Base-by-base conservation (phyloP, 2,888 invertebrate species). In the Pheosia gnoma region DNA sequence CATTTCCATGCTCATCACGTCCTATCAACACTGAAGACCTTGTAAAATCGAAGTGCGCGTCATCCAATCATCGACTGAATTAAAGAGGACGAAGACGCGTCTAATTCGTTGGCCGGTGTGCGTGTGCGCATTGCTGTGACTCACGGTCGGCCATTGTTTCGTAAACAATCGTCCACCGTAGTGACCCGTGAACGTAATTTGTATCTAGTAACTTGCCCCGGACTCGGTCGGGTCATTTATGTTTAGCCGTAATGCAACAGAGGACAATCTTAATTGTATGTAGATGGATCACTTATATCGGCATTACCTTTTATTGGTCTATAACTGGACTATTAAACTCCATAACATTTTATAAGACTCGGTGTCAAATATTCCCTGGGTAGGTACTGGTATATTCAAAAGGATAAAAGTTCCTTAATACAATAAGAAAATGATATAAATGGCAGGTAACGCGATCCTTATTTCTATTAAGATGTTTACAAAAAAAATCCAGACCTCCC, bases 61-160 rank as follows among this genome's bases (percentile, higher is more conserved):
- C 25, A 25, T 25, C 25, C 13, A 51, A 51, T 25, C 25, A 25
- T 25, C 51, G 51, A 6, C 25, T 13, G 25, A 51, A 51, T 52
- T 52, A 52, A 25, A 7, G 52, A 25, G 7, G 52, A 52, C 25
- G 52, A 52, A 13, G 52, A 52, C 52, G 52, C 36, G 52, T 25
- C 52, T 36, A 52, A 37, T 53, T 37, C 11, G 47, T 47, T 5
- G n/a, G 47, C 47, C 47, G 47, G n/a, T n/a, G 47, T 47, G 47
- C 47, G 47, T 47, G 53, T 11, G 36, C 10, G 53, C 37, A 36
- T 5, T 13, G 51, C 63, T 58, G 69, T 66, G 71, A 74, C 70
- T 80, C 81, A 81, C 65, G 71, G 73, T 36, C 72, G 66, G 47
- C 73, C 62, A 82, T 82, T 84, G 84, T 84, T 80, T 68, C 65